Conservation (phyloP, 2,113 vertebrate species). For the Nibea coibor region DNA sequence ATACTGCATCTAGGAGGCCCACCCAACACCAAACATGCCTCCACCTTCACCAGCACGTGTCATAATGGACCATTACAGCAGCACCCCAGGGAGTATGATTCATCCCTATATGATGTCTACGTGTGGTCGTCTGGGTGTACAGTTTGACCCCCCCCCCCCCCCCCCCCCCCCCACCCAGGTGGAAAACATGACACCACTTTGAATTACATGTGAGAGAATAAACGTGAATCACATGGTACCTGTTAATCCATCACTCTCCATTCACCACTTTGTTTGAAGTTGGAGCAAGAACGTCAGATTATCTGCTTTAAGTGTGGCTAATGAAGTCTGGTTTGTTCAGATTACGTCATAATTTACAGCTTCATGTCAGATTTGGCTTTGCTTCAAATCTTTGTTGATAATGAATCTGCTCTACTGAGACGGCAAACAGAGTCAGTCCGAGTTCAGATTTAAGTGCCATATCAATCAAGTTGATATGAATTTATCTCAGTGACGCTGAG, state of each 20-base stretch:
- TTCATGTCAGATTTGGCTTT: conserved; percentile 10
- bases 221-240: conserved; percentile 11
- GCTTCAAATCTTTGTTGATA: neutral
- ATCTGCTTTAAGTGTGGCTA: neutral
- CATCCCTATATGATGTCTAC: conserved; percentile 69
- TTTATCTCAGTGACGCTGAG: neutral
- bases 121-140: conserved; percentile 66
- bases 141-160: conserved; percentile 35
- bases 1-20: conserved; percentile 30
- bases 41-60: conserved; percentile 49
- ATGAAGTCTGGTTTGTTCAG: neutral
- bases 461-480: conserved; percentile 25
- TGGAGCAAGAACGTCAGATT: conserved; percentile 23
- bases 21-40: conserved; percentile 17
- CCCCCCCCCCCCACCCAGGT: conserved; percentile 28
- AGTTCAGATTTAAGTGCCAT: conserved; percentile 11
- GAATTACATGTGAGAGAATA: neutral
- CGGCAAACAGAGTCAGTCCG: neutral
- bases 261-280: neutral
- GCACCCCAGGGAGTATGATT: conserved; percentile 63
- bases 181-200: conserved; percentile 51
- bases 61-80: conserved; percentile 65
- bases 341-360: conserved; percentile 10
- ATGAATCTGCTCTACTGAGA: conserved; percentile 10
- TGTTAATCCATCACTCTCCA: conserved; percentile 9